Conservation (phyloP, 2,797 vertebrate species). For the Limosa lapponica region DNA sequence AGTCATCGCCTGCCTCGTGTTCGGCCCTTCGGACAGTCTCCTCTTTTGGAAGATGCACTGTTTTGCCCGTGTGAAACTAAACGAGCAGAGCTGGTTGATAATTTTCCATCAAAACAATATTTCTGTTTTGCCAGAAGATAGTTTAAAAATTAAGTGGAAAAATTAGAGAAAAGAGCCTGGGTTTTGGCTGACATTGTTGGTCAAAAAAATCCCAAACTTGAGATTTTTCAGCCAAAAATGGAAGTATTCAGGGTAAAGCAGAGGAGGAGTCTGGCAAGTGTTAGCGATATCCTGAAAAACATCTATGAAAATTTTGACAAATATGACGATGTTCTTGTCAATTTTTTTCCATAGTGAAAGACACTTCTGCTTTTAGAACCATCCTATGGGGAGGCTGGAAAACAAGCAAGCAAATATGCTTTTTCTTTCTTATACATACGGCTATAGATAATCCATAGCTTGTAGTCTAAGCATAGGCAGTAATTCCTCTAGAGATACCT, state of each 20-base stretch:
- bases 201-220: conserved; percentile 34
- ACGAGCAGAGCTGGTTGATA: conserved; percentile 33
- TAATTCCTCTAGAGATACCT: not conserved
- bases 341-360: not conserved
- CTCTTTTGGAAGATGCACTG: not conserved
- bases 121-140: conserved; percentile 53
- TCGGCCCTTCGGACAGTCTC: conserved; percentile 1
- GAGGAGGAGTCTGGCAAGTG: not conserved
- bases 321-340: not conserved
- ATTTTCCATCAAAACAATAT: conserved; percentile 44
- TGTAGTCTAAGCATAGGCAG: not conserved
- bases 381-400: not conserved
- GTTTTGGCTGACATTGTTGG: conserved; percentile 28
- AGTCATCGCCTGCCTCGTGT: not conserved
- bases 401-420: not conserved
- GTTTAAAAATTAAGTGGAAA: conserved; percentile 59
- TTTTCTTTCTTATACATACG: not conserved
- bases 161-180: conserved; percentile 6
- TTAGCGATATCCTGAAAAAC: not conserved
- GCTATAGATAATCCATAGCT: not conserved
- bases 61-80: not conserved
- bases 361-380: not conserved
- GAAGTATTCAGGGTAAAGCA: conserved; percentile 15
- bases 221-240: conserved; percentile 45
- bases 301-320: not conserved